These are phyloP conservation scores for Punctoribates punctum DNA, from an alignment of 2,888 invertebrate genomes.

Conservation along the genomic window DNA sequence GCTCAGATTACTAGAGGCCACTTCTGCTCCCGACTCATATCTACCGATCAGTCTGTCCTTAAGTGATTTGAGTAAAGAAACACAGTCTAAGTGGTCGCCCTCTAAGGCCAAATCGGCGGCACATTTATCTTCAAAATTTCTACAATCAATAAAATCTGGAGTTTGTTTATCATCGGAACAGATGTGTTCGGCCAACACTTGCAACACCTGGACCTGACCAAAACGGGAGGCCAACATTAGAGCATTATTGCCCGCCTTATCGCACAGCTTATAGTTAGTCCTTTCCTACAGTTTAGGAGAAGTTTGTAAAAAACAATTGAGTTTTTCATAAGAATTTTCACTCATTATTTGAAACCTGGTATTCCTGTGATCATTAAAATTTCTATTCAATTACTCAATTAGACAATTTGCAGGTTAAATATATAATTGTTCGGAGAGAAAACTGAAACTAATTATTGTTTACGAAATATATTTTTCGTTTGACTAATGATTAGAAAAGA, in stretches of 20 bases:
- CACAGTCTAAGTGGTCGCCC: not conserved
- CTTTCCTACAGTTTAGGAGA: not conserved
- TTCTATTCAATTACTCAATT: too few relatives aligned
- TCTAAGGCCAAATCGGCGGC: conserved; percentile 11
- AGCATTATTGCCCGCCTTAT: conserved; percentile 29
- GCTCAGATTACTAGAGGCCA: not conserved
- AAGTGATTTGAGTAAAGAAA: not conserved
- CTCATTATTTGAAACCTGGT: too few relatives aligned
- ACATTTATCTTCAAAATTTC: conserved; percentile 14
- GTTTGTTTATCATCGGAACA: not conserved
- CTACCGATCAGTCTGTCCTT: not conserved
- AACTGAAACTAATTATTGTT: too few relatives aligned
- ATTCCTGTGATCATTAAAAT: too few relatives aligned
- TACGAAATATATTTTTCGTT: too few relatives aligned
- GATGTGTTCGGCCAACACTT: not conserved
- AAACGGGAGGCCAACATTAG: conserved; percentile 16
- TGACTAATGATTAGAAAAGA: too few relatives aligned
- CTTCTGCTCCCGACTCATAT: not conserved
- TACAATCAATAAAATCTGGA: not conserved
- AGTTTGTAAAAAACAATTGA: not conserved
- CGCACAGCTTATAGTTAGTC: conserved; percentile 7
- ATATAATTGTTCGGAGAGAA: too few relatives aligned
- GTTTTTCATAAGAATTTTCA: not conserved
- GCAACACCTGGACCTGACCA: conserved; percentile 1
- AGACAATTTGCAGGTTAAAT: too few relatives aligned